phyloP scores from a whole-genome alignment of 2,113 vertebrate species.

The Sturnus vulgaris region DNA sequence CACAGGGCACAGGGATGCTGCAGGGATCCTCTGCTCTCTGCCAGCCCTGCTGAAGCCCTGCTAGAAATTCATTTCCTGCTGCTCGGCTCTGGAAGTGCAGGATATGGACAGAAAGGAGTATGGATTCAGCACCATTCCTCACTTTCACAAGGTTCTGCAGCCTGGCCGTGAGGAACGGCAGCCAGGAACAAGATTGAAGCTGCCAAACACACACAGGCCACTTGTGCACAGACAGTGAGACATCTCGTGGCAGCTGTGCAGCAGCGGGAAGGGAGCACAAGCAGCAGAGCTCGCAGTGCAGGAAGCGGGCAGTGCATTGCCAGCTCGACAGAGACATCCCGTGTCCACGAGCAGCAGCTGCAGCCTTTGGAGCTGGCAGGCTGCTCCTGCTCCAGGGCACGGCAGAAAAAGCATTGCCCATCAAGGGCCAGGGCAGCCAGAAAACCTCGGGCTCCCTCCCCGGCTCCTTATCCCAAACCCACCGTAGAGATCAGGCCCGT shows the following conservation, averaged over 20 bases:
- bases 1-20: background rate
- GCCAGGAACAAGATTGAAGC: background rate
- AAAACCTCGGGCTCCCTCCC: background rate
- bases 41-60: background rate
- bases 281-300: background rate
- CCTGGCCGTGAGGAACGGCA: background rate
- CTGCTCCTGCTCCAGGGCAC: background rate
- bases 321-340: constrained; percentile 56
- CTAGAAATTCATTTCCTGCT: background rate
- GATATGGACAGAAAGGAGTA: fast-evolving
- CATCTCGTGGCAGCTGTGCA: background rate
- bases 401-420: background rate
- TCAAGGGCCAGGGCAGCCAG: fast-evolving
- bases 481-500: constrained; percentile 97
- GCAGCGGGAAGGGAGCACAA: background rate
- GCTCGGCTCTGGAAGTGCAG: background rate
- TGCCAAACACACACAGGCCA: background rate
- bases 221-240: background rate
- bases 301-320: background rate
- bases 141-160: background rate
- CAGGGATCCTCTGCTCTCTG: background rate
- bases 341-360: background rate
- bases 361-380: background rate
- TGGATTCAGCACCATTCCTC: background rate
- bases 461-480: background rate